Evolutionary conservation across 2,113 vertebrate genomes (phyloP), one percentile per base, ranked within the genome.

Genomic region (Pseudopipra pipra): DNA sequence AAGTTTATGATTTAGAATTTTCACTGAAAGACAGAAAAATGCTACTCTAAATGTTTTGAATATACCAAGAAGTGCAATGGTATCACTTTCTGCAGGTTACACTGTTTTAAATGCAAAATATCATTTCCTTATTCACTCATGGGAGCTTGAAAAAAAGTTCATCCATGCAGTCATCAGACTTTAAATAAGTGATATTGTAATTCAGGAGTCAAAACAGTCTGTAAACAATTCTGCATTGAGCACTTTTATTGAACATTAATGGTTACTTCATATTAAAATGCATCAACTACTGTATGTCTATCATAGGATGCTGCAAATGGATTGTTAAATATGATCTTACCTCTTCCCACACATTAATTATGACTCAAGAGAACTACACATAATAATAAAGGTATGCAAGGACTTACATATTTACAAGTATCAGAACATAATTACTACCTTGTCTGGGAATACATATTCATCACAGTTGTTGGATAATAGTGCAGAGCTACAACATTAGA

Each of bases 391-490:
- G 85, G 72, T 75, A 96, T 68, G 86, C 56, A 85, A 84, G 72
- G 58, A 43, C 91, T 91, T 63, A 83, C 54, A 80, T 78, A 94
- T 90, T 94, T 97, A 85, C 67, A 88, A 44, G 67, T 63, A 91
- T 86, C 72, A 81, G 72, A 90, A 88, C 22, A 27, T 92, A 96
- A 93, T 93, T 81, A 93, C 56, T 74, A 92, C 76, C 65, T 86
- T 81, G 82, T 81, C 95, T 81, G 93, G 79, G 81, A 95, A 88
- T n/a, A 92, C 1, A 1, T 49, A 81, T 17, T 96, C 92, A 95
- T 70, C 92, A 75, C 73, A 91, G 68, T 4, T 78, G 52, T 31
- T 74, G 31, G 35, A 61, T 85, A 91, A 94, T 74, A 44, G 18
- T 35, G 61, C 9, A 24, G 56, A 94, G 52, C 72, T 77, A 39